Percentiles rank a stretch among this genome's conserved stretches.
Conservation (phyloP, 1,140 invertebrate species). For the Charaxes varanes region DNA sequence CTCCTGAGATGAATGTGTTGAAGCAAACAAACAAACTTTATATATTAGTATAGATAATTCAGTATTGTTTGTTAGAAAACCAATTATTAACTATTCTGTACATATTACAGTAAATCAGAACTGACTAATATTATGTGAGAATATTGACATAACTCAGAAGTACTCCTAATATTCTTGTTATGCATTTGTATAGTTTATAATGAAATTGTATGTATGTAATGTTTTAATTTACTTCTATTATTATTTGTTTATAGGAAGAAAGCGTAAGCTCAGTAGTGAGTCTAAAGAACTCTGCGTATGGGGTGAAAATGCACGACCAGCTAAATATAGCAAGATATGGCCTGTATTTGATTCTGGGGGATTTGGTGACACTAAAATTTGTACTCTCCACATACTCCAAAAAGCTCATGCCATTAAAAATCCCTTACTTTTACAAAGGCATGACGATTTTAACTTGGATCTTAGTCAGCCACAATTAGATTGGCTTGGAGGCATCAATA, state of each 20-base stretch:
- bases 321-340: conserved; percentile 65
- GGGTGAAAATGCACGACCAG: conserved; percentile 41
- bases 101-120: no score
- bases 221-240: background rate
- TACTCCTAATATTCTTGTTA: no score
- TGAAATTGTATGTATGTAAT: no score
- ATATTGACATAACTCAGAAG: no score
- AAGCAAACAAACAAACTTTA: no score
- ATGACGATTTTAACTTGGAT: conserved; percentile 21
- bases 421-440: conserved; percentile 37
- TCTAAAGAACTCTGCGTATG: conserved; percentile 49
- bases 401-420: conserved; percentile 34
- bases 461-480: conserved; percentile 27
- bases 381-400: conserved; percentile 42
- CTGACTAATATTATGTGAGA: no score
- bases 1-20: no score
- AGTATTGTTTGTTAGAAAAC: no score
- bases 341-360: conserved; percentile 71
- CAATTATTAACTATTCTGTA: no score
- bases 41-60: no score
- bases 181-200: no score
- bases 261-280: conserved; percentile 52
- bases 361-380: conserved; percentile 45
- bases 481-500: conserved; percentile 46
- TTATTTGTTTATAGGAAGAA: conserved; percentile 50